A percentile compares a stretch with the other conserved stretches of the same genome.
Conservation (phyloP, 2,113 vertebrate species). For the Hemiprocne comata region DNA sequence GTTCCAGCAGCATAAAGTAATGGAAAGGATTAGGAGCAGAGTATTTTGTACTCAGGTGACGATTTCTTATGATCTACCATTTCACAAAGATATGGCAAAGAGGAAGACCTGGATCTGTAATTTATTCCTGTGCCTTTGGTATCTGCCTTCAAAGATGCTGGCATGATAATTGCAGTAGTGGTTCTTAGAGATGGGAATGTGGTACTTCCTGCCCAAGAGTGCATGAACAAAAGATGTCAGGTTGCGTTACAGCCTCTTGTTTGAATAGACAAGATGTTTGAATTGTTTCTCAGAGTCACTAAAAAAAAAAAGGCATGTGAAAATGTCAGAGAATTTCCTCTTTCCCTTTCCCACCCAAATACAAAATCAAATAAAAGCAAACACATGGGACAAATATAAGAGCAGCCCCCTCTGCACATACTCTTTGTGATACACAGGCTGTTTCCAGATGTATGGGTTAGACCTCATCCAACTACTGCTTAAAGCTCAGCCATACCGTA, state of each 20-base stretch:
- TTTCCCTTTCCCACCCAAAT: constrained; percentile 59
- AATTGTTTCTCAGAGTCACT: constrained; percentile 45
- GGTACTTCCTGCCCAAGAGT: not conserved
- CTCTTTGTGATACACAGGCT: not conserved
- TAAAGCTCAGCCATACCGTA: not conserved
- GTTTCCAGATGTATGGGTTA: constrained; percentile 52
- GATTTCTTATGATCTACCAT: not conserved
- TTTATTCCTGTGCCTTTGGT: not conserved
- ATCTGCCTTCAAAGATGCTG: not conserved
- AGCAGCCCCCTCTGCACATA: not conserved
- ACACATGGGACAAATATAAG: constrained; percentile 54
- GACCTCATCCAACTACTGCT: constrained; percentile 29
- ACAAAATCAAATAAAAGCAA: constrained; percentile 67
- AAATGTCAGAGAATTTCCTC: constrained; percentile 64
- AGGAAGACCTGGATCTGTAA: not conserved
- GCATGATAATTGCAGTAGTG: not conserved
- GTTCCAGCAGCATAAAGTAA: not conserved
- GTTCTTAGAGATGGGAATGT: not conserved
- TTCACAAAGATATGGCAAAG: not conserved
- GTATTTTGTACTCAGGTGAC: not conserved
- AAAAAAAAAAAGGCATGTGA: constrained; percentile 42
- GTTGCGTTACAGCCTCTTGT: not conserved
- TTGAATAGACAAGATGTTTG: constrained; percentile 34
- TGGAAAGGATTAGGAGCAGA: not conserved
- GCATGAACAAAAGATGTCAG: not conserved